Evolutionary conservation across 30 jellyfish, hydroid and myxozoan genomes (phyloP).

Genomic region (Hydra vulgaris): DNA sequence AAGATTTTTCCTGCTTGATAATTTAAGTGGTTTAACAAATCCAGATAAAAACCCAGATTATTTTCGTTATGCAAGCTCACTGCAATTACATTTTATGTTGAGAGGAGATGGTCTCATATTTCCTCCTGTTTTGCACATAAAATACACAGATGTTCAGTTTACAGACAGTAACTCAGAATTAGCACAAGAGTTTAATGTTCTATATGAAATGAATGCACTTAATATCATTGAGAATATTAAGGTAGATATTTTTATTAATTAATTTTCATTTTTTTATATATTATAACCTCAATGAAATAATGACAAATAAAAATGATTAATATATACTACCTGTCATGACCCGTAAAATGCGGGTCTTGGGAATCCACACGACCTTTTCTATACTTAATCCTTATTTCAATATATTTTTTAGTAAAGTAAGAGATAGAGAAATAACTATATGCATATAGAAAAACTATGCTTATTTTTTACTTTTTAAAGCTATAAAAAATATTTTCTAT

Average conservation of each 20-base stretch:
- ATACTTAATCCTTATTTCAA: too few species aligned
- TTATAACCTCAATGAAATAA: too few species aligned
- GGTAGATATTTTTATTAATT: slow-evolving; percentile 27
- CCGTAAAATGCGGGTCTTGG: too few species aligned
- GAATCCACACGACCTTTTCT: too few species aligned
- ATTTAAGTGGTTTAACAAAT: slow-evolving; percentile 27
- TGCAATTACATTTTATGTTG: slow-evolving; percentile 39
- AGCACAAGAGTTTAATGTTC: slow-evolving; percentile 41
- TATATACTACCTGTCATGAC: too few species aligned
- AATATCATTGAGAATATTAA: slow-evolving; percentile 42
- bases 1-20: slow-evolving; percentile 73
- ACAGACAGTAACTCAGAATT: slow-evolving; percentile 19
- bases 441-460: too few species aligned
- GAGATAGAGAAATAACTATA: too few species aligned
- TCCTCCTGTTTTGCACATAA: slow-evolving; percentile 72
- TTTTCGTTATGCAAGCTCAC: slow-evolving; percentile 51
- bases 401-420: too few species aligned
- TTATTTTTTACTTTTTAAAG: too few species aligned
- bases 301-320: too few species aligned
- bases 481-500: too few species aligned
- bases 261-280: too few species aligned
- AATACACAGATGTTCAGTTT: slow-evolving; percentile 30
- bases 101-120: slow-evolving; percentile 76
- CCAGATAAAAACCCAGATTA: slow-evolving; percentile 30
- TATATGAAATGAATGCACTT: slow-evolving; percentile 64